A percentile compares a stretch with the other conserved stretches of the same genome.
These are phyloP conservation scores for Uria aalge DNA, from an alignment of 2,113 vertebrate genomes.

Conservation along the genomic window DNA sequence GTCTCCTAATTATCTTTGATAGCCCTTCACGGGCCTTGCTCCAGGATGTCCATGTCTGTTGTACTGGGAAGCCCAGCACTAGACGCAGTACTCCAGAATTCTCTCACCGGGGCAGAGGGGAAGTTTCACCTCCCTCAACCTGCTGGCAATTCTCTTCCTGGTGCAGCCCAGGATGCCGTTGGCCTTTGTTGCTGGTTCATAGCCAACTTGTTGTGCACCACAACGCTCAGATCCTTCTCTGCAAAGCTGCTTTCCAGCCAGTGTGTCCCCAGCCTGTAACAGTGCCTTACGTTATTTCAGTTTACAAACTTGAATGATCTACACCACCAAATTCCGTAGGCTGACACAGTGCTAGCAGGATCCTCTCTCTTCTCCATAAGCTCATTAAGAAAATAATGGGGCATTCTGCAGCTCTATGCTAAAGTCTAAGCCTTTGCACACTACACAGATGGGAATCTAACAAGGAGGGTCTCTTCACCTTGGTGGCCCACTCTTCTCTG, in stretches of 20 bases:
- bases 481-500: not conserved
- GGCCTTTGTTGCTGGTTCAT: not conserved
- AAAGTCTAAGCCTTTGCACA: not conserved
- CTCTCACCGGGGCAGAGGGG: not conserved
- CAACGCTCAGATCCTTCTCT: fast-evolving
- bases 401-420: not conserved
- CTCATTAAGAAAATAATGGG: not conserved
- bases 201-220: not conserved
- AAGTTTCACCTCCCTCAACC: not conserved
- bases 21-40: not conserved
- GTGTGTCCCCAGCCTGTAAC: not conserved
- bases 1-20: not conserved
- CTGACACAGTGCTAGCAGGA: not conserved
- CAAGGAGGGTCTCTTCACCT: not conserved
- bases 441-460: not conserved
- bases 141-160: not conserved
- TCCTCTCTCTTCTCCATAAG: not conserved
- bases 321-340: not conserved
- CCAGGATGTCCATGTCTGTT: not conserved
- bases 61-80: not conserved
- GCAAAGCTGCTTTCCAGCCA: not conserved
- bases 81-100: not conserved
- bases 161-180: not conserved
- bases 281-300: not conserved
- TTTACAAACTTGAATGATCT: not conserved